Evolutionary conservation across 2,797 vertebrate genomes (phyloP).

Genomic region (Microchirus variegatus): DNA sequence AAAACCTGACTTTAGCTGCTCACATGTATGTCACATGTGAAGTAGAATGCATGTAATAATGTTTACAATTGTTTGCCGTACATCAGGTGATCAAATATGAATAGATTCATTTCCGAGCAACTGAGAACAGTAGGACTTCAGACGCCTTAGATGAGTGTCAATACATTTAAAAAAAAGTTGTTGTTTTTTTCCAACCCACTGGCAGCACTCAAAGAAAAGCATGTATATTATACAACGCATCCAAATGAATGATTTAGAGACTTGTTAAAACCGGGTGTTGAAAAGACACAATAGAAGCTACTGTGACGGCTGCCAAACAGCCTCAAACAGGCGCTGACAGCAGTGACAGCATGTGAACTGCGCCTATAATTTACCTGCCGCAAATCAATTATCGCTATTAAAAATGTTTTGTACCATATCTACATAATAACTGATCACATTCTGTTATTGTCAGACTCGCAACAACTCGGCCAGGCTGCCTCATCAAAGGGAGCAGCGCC

Average conservation of each 20-base stretch:
- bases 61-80: not conserved
- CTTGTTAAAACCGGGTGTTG: conserved; percentile 31
- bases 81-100: not conserved
- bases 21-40: too few relatives aligned
- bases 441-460: conserved; percentile 51
- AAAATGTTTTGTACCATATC: conserved; percentile 49
- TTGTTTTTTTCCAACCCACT: conserved; percentile 22
- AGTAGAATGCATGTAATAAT: not conserved
- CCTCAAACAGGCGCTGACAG: conserved; percentile 43
- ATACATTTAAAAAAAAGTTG: conserved; percentile 4
- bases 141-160: not conserved
- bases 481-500: conserved; percentile 57
- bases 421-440: conserved; percentile 58
- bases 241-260: conserved; percentile 31
- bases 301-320: conserved; percentile 33
- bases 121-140: not conserved
- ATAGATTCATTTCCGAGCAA: not conserved
- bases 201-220: conserved; percentile 28
- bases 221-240: conserved; percentile 4
- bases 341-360: conserved; percentile 40
- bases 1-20: too few relatives aligned
- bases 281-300: conserved; percentile 38
- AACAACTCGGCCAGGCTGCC: conserved; percentile 47
- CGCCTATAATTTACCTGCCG: conserved; percentile 65
- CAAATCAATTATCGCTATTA: conserved; percentile 59